Percentiles rank a stretch among this genome's conserved stretches.
Conservation (phyloP, 1,140 invertebrate genomes). For the Teleopsis dalmanni region DNA sequence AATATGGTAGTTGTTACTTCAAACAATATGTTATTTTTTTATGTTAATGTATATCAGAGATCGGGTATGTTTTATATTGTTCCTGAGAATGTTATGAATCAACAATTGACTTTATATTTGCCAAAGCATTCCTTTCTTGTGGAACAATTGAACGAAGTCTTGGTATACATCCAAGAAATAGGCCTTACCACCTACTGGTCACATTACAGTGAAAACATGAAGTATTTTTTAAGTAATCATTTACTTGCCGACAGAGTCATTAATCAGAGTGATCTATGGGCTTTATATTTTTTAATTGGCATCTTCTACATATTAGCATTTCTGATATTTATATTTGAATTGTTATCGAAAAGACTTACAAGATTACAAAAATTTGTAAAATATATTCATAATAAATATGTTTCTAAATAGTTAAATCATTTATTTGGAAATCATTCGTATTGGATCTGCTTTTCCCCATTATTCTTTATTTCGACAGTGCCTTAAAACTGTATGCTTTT, state of each 20-base stretch:
- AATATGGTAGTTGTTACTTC: slow-evolving; percentile 14
- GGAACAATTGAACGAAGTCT: slow-evolving; percentile 15
- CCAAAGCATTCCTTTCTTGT: slow-evolving; percentile 24
- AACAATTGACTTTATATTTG: slow-evolving; percentile 26
- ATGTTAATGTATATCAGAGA: slow-evolving; percentile 8
- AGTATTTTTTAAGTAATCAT: slow-evolving; percentile 17
- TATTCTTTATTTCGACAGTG: no score
- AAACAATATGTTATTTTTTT: slow-evolving; percentile 16
- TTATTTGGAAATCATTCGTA: no score
- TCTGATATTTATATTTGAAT: slow-evolving; percentile 16
- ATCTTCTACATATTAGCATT: slow-evolving; percentile 13
- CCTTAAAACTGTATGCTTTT: no score
- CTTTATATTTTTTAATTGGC: slow-evolving; percentile 13
- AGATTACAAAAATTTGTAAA: not conserved
- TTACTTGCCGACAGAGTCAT: slow-evolving; percentile 16
- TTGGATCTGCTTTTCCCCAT: no score
- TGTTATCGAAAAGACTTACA: not conserved
- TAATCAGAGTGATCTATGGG: slow-evolving; percentile 16
- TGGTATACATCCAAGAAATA: slow-evolving; percentile 22
- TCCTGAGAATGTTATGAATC: slow-evolving; percentile 18
- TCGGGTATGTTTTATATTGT: slow-evolving; percentile 19
- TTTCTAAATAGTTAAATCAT: no score
- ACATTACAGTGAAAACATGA: slow-evolving; percentile 13
- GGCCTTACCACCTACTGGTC: slow-evolving; percentile 22
- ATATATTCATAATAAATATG: no score